Conservation (phyloP, 2,797 vertebrate species). For the Periparus ater region DNA sequence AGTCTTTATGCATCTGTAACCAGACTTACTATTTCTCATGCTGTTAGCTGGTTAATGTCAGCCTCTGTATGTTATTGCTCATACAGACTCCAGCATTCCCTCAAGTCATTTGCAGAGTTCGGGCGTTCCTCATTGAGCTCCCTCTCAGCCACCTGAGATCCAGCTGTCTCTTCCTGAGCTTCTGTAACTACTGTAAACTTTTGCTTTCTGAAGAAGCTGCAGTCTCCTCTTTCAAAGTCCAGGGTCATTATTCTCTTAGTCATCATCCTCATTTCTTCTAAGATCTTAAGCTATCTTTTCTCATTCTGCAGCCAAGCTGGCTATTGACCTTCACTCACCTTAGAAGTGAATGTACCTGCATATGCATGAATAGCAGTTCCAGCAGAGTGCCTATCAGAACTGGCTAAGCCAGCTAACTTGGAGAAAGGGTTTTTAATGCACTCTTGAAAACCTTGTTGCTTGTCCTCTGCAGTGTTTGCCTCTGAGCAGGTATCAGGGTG, state of each 20-base stretch:
- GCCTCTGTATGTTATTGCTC: fast-evolving
- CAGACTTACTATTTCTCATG: neutral
- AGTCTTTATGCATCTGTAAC: neutral
- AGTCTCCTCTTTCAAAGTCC: neutral
- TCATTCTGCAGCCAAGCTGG: neutral
- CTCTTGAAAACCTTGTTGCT: neutral
- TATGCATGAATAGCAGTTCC: neutral
- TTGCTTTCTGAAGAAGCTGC: neutral
- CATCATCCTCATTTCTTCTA: neutral
- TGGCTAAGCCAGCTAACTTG: neutral
- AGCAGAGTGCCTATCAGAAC: neutral
- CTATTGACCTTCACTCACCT: neutral
- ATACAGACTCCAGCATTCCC: neutral
- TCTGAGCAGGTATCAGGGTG: neutral
- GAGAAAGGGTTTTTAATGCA: neutral
- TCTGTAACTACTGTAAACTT: neutral
- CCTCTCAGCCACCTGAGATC: neutral
- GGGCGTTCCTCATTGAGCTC: neutral
- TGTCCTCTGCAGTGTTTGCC: neutral
- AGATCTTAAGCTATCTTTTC: neutral
- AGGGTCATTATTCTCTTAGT: neutral
- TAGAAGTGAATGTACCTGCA: neutral
- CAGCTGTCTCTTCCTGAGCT: neutral
- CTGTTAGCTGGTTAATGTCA: neutral
- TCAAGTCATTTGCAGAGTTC: neutral